Conservation (phyloP, 2,888 invertebrate genomes). For the Silvanus unidentatus region DNA sequence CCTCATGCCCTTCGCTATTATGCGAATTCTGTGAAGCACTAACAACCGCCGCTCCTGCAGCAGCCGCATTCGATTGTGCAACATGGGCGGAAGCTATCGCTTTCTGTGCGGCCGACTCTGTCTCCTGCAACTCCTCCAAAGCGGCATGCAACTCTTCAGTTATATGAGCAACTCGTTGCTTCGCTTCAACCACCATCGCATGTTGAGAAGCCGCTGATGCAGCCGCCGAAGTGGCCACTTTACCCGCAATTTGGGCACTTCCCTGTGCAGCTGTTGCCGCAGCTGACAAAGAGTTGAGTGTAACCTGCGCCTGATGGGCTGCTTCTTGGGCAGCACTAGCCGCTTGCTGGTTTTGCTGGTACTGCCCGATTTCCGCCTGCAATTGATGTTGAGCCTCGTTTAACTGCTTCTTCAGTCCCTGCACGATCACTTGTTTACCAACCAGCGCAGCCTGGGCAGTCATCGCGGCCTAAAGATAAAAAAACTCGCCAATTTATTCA, state of each 20-base stretch:
- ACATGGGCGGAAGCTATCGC: constrained; percentile 60
- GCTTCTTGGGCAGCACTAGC: constrained; percentile 61
- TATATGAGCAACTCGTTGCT: constrained; percentile 57
- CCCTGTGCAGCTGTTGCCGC: constrained; percentile 53
- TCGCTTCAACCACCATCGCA: constrained; percentile 65
- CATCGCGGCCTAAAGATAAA: constrained; percentile 51
- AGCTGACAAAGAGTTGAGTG: constrained; percentile 59
- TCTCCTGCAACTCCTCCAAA: constrained; percentile 63
- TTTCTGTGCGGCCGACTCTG: constrained; percentile 60
- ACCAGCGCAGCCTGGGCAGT: constrained; percentile 56
- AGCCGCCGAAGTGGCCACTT: constrained; percentile 61
- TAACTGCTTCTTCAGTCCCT: constrained; percentile 60
- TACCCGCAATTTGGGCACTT: constrained; percentile 62
- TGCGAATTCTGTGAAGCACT: constrained; percentile 4
- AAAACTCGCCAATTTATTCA: neutral
- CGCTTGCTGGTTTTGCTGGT: constrained; percentile 62
- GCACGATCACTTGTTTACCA: constrained; percentile 49
- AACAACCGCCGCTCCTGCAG: constrained; percentile 51
- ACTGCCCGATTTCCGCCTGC: constrained; percentile 60
- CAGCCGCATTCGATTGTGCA: constrained; percentile 65
- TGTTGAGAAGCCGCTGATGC: constrained; percentile 67
- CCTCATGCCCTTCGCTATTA: neutral
- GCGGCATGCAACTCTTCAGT: constrained; percentile 60
- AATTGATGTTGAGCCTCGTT: constrained; percentile 60
- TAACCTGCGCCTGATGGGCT: constrained; percentile 62